Evolutionary conservation across 1,140 invertebrate species (phyloP).

Genomic region (Hydropsyche tenuis): DNA sequence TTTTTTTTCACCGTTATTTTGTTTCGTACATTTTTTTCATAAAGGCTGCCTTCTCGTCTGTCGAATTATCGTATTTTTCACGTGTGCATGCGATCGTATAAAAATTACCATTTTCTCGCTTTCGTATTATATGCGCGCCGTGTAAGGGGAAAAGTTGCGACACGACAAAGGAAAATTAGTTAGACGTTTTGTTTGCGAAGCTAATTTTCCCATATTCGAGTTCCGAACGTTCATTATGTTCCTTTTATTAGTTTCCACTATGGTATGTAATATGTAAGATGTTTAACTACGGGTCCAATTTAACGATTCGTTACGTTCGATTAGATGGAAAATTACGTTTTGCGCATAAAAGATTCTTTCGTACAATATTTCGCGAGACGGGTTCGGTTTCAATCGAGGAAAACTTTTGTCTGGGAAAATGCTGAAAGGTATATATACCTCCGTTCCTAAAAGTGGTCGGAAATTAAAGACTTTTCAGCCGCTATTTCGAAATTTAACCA

Average conservation of each 20-base stretch:
- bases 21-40: neutral
- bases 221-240: neutral
- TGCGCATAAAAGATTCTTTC: no score
- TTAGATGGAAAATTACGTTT: neutral
- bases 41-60: neutral
- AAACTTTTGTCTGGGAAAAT: neutral
- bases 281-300: neutral
- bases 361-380: neutral
- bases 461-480: no score
- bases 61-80: conserved; percentile 4
- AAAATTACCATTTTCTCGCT: conserved; percentile 6
- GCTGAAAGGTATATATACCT: neutral
- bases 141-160: conserved; percentile 5
- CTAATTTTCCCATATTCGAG: conserved; percentile 1
- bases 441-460: neutral
- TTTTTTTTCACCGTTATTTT: neutral
- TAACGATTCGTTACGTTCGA: neutral
- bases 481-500: no score
- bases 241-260: neutral
- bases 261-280: neutral
- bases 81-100: conserved; percentile 2
- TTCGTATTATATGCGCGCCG: neutral
- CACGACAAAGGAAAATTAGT: conserved; percentile 20
- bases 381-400: neutral
- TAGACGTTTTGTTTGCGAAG: conserved; percentile 1